These are phyloP conservation scores for Clivina fossor DNA, from an alignment of 2,888 invertebrate species.

Conservation along the genomic window DNA sequence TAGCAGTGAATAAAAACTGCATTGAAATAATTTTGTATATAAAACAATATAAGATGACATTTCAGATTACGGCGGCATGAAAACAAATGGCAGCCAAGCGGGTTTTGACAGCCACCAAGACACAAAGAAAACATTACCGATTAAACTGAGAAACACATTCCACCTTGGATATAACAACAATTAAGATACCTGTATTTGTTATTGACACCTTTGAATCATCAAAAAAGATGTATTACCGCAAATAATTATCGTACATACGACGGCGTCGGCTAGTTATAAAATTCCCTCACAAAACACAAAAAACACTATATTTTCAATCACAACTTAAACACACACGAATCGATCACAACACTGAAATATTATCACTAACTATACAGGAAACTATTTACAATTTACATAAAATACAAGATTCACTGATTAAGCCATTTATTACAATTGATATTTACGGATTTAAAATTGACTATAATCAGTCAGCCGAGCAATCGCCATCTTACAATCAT, in stretches of 20 bases:
- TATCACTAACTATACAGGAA: constrained; percentile 72
- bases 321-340: constrained; percentile 57
- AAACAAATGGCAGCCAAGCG: constrained; percentile 59
- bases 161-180: constrained; percentile 21
- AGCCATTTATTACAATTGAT: constrained; percentile 69
- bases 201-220: constrained; percentile 46
- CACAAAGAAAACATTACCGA: constrained; percentile 55
- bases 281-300: constrained; percentile 61
- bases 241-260: constrained; percentile 58
- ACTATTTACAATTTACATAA: constrained; percentile 74
- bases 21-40: constrained; percentile 19
- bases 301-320: constrained; percentile 59
- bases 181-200: constrained; percentile 49
- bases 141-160: constrained; percentile 36
- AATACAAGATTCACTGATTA: constrained; percentile 64
- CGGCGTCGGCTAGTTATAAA: constrained; percentile 62
- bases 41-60: constrained; percentile 48
- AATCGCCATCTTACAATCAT: constrained; percentile 52
- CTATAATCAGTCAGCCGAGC: constrained; percentile 50
- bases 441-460: constrained; percentile 59
- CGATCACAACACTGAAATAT: constrained; percentile 59
- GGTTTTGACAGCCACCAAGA: constrained; percentile 57
- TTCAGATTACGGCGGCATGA: constrained; percentile 52
- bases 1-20: not conserved
- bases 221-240: constrained; percentile 53